phyloP scores from a whole-genome alignment of 2,888 invertebrate species.

The Lycocerus yunnanus region DNA sequence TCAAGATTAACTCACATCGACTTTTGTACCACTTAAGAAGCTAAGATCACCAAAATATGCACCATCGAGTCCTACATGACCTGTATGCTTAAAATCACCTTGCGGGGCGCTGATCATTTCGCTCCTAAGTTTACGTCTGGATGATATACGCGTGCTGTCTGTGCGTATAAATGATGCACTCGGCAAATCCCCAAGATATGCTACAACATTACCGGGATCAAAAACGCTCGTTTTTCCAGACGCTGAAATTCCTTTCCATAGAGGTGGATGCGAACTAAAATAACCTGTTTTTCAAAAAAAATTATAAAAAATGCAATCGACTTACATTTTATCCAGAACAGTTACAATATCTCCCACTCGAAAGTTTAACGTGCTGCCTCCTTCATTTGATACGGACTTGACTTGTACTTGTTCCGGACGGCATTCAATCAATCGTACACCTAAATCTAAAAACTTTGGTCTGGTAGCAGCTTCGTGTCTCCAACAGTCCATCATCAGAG shows the following conservation, averaged over 20 bases:
- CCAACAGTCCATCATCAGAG: slow-evolving; percentile 96
- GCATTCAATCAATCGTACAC: slow-evolving; percentile 77
- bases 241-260: slow-evolving; percentile 91
- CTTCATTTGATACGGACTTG: slow-evolving; percentile 59
- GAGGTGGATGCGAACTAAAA: slow-evolving; percentile 60
- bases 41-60: slow-evolving; percentile 95
- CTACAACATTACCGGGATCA: slow-evolving; percentile 86
- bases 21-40: slow-evolving; percentile 66
- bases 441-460: slow-evolving; percentile 88
- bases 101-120: slow-evolving; percentile 98
- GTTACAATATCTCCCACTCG: slow-evolving; percentile 90
- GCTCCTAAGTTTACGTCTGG: slow-evolving; percentile 71
- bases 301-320: slow-evolving; percentile 3
- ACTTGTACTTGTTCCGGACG: slow-evolving; percentile 94
- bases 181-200: slow-evolving; percentile 79
- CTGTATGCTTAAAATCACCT: slow-evolving; percentile 93
- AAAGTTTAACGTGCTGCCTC: slow-evolving; percentile 75
- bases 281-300: neutral
- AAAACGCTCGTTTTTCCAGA: slow-evolving; percentile 93
- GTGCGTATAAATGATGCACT: slow-evolving; percentile 60
- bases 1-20: slow-evolving; percentile 44
- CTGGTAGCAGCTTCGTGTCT: slow-evolving; percentile 86
- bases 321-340: slow-evolving; percentile 81
- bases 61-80: slow-evolving; percentile 95
- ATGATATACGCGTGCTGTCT: slow-evolving; percentile 66